Evolutionary conservation across 2,888 invertebrate species (phyloP).

Genomic region (Dynastes maya): DNA sequence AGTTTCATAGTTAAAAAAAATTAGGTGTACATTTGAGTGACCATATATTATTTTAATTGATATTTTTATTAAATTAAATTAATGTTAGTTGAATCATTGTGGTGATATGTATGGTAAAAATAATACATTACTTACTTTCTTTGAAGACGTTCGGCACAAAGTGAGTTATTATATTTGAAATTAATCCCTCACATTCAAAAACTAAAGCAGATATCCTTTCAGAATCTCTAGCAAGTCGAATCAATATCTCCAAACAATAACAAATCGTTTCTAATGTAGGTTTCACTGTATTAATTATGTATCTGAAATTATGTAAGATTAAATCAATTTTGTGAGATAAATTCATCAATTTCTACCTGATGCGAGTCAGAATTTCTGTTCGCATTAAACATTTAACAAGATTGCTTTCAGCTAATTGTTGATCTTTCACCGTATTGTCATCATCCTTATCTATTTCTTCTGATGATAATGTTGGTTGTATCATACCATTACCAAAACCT

Average conservation of each 20-base stretch:
- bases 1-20: no score
- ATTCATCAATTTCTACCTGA: slow-evolving; percentile 70
- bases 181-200: slow-evolving; percentile 76
- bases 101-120: background rate
- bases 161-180: slow-evolving; percentile 75
- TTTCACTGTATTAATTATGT: slow-evolving; percentile 80
- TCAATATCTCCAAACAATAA: slow-evolving; percentile 85
- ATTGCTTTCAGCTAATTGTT: slow-evolving; percentile 89
- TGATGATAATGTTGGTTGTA: slow-evolving; percentile 74
- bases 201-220: slow-evolving; percentile 78
- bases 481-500: slow-evolving; percentile 78
- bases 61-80: no score
- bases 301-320: slow-evolving; percentile 70
- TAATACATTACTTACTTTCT: slow-evolving; percentile 52
- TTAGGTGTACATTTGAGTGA: no score
- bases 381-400: slow-evolving; percentile 82
- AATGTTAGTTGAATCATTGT: no score
- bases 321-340: background rate
- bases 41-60: no score
- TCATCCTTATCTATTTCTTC: slow-evolving; percentile 69
- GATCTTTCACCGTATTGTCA: slow-evolving; percentile 84
- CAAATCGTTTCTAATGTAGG: slow-evolving; percentile 82
- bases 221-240: slow-evolving; percentile 85
- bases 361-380: slow-evolving; percentile 84
- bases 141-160: slow-evolving; percentile 72